Base-by-base conservation (phyloP, 1,140 invertebrate genomes). In the Alviniconcha marisindica region DNA sequence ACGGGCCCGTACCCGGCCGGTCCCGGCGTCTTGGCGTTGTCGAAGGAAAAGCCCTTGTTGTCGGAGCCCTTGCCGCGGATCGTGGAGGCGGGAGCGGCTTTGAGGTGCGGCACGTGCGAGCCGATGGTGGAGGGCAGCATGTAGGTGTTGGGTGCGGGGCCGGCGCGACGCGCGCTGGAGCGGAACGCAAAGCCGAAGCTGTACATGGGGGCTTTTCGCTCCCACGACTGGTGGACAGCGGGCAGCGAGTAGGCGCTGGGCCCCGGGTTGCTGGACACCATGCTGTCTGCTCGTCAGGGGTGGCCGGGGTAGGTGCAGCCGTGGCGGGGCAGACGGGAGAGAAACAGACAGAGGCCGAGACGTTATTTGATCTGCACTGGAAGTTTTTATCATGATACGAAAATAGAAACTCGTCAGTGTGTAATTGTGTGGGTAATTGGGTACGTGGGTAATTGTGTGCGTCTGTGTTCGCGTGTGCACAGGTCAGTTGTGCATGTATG, bases 21-120 rank as follows among this genome's bases (percentile, higher is more conserved):
- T 38, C 90, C 90, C 0, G 90, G 90, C 2, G 88, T 86, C 80
- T 85, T 86, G 60, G 90, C 85, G 71, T 86, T 83, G 71, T 91
- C 90, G 71, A 85, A 82, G 44, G 88, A 77, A 63, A 87, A 89
- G 66, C 82, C 83, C 69, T 80, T 73, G 76, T 77, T 60, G 14
- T 85, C 83, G 31, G 33, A 42, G 7, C 69, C 84, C 28, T 77
- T 86, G 4, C 84, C 84, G 42, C 28, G 56, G 24, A 88, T 81
- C 18, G 82, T 63, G 5, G 83, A 54, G 10, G 83, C 84, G 24
- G 86, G 80, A 18, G 79, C 87, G 15, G 87, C 83, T 33, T 71
- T 80, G 36, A 76, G 81, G 51, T 77, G 63, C 1, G 87, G 87
- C 2, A 83, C 83, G 42, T 83, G 82, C 2, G 85, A 56, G 18